These are phyloP conservation scores for Euphydryas editha DNA, from an alignment of 2,888 invertebrate genomes.

Conservation along the genomic window DNA sequence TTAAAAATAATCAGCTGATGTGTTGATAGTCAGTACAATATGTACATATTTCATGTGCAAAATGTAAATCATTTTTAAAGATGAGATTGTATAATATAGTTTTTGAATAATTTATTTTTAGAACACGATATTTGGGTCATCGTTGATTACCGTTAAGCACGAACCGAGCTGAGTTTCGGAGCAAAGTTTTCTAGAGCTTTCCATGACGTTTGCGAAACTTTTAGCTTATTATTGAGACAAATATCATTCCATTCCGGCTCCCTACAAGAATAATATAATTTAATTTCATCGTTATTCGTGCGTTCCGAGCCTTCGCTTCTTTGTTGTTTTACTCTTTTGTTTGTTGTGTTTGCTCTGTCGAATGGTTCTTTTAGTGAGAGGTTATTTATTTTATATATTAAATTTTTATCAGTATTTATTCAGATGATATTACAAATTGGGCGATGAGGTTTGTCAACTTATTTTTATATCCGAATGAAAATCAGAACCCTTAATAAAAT, in stretches of 20 bases:
- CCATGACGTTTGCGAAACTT: conserved; percentile 41
- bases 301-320: conserved; percentile 34
- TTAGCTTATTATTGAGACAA: conserved; percentile 44
- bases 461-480: no score
- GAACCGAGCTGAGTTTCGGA: conserved; percentile 34
- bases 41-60: neutral
- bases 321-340: conserved; percentile 18
- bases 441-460: no score
- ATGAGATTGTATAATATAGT: neutral
- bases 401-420: neutral
- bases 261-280: conserved; percentile 39
- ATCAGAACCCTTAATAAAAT: no score
- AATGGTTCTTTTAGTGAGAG: conserved; percentile 8
- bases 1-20: no score
- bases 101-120: conserved; percentile 6
- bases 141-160: conserved; percentile 43
- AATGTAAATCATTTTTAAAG: neutral
- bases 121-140: conserved; percentile 44
- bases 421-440: neutral
- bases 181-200: conserved; percentile 44
- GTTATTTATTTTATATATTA: neutral
- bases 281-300: conserved; percentile 40
- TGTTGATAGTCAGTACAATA: no score
- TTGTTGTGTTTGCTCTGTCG: neutral
- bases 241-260: conserved; percentile 41